Conservation (phyloP, 2,113 vertebrate genomes). For the Lophura nycthemera region DNA sequence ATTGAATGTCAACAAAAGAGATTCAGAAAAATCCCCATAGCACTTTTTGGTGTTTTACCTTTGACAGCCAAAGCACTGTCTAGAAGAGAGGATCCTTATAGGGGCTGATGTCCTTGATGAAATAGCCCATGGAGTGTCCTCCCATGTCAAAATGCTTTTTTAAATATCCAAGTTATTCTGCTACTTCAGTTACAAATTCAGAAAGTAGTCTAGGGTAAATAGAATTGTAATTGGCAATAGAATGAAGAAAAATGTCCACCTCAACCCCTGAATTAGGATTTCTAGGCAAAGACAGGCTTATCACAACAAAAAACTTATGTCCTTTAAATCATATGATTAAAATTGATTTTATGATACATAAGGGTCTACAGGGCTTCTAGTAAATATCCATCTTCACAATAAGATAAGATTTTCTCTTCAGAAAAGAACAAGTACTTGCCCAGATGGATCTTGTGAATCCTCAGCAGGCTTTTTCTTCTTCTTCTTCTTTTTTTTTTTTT, state of each 20-base stretch:
- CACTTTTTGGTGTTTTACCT: background rate
- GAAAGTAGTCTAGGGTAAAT: background rate
- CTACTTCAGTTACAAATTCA: background rate
- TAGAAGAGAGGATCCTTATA: background rate
- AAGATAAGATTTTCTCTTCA: background rate
- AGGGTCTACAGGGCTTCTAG: background rate
- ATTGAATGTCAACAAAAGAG: background rate
- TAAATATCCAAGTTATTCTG: background rate
- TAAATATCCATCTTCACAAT: background rate
- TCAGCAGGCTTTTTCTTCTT: background rate
- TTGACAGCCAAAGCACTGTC: background rate
- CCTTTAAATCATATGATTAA: background rate
- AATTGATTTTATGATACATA: background rate
- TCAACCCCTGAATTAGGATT: background rate
- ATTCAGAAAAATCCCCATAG: background rate
- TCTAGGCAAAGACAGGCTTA: background rate
- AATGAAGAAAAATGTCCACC: background rate
- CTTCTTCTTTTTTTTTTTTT: background rate
- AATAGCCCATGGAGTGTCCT: background rate
- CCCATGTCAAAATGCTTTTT: background rate
- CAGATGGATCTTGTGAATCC: background rate
- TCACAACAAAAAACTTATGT: background rate
- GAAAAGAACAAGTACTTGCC: background rate
- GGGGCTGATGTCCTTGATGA: background rate
- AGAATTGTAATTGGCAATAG: background rate